phyloP scores from a whole-genome alignment of 1,140 invertebrate species.

The Eumaeus atala region DNA sequence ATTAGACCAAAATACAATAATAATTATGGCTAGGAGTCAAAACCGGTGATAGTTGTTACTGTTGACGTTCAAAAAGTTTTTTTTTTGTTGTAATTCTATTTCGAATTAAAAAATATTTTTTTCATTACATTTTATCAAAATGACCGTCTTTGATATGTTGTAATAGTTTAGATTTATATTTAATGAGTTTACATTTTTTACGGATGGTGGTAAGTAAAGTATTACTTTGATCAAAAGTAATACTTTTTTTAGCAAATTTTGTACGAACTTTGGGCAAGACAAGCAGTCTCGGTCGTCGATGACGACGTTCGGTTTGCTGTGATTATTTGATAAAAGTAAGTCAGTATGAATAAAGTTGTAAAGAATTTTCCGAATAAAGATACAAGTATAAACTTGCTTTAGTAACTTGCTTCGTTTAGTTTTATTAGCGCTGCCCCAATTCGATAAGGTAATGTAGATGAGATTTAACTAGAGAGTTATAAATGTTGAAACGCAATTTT shows the following conservation, averaged over 20 bases:
- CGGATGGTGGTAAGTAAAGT: no score
- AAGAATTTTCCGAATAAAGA: constrained; percentile 9
- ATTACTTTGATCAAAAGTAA: no score
- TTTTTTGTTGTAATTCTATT: no score
- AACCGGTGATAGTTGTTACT: no score
- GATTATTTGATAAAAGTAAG: constrained; percentile 5
- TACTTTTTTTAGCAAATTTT: not conserved
- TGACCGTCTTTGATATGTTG: no score
- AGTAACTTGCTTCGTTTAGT: constrained; percentile 9
- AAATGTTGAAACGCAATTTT: constrained; percentile 6
- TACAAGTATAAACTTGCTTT: constrained; percentile 13
- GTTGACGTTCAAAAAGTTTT: no score
- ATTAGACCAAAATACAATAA: no score
- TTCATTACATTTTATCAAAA: no score
- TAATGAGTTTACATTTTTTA: no score
- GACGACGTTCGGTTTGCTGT: not conserved
- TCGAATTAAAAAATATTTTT: no score
- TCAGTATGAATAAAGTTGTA: constrained; percentile 4
- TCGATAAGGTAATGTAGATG: constrained; percentile 17
- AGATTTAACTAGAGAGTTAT: constrained; percentile 15
- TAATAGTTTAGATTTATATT: no score
- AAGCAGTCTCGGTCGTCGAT: not conserved
- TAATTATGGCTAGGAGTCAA: no score
- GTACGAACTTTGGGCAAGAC: not conserved
- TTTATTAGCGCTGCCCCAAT: constrained; percentile 16